These are phyloP conservation scores for Chelonus insularis DNA, from an alignment of 1,140 invertebrate species.

Conservation along the genomic window DNA sequence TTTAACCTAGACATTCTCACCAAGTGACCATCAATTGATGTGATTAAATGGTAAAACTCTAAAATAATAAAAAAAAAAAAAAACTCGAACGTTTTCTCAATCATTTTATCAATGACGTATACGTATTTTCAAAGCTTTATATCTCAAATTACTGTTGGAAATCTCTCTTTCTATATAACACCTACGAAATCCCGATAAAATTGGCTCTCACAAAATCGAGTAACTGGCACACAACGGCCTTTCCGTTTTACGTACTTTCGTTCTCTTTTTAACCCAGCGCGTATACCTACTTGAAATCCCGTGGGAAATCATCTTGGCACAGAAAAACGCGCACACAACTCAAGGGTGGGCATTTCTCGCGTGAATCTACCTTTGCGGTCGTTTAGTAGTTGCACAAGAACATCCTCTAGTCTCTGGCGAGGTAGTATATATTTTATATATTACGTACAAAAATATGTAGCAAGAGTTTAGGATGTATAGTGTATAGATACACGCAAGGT, in stretches of 20 bases:
- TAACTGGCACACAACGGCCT: constrained; percentile 4
- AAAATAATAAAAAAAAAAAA: not conserved
- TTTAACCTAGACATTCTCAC: not conserved
- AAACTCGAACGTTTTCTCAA: not conserved
- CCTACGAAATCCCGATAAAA: constrained; percentile 21
- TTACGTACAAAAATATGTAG: no score
- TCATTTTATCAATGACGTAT: no score
- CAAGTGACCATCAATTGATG: not conserved
- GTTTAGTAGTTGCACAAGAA: not conserved
- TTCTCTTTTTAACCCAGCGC: not conserved
- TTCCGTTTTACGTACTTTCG: constrained; percentile 3
- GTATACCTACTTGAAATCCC: constrained; percentile 33
- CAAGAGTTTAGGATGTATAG: no score
- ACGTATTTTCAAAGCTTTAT: not conserved
- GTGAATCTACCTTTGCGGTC: constrained; percentile 9
- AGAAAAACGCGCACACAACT: constrained; percentile 26
- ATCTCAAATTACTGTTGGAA: not conserved
- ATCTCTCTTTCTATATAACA: not conserved
- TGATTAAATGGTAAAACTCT: not conserved
- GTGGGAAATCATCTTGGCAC: constrained; percentile 48
- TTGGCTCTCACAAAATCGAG: constrained; percentile 17
- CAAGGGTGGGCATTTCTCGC: not conserved
- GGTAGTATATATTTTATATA: not conserved
- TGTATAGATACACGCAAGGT: no score
- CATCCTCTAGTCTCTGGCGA: no score